phyloP scores from a whole-genome alignment of 2,113 vertebrate species.

The Coreoperca whiteheadi region DNA sequence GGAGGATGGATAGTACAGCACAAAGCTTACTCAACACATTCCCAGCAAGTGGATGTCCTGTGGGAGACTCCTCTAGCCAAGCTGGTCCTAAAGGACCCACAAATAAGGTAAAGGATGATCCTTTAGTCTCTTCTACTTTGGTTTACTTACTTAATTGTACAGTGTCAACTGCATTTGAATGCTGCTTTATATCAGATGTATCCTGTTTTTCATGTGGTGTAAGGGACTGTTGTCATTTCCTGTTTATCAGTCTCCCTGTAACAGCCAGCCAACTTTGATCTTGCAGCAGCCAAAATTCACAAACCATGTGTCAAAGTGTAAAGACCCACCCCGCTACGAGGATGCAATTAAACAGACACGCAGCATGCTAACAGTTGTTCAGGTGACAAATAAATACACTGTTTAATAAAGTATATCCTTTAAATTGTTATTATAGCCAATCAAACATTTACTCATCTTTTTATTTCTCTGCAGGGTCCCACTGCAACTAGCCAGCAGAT shows the following conservation, averaged over 20 bases:
- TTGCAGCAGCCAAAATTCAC: slow-evolving; percentile 82
- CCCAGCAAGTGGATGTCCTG: slow-evolving; percentile 73
- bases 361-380: slow-evolving; percentile 81
- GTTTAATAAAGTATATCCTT: background rate
- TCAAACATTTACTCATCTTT: background rate
- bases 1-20: slow-evolving; percentile 82
- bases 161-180: slow-evolving; percentile 2
- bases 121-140: background rate
- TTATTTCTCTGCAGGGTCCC: slow-evolving; percentile 82
- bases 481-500: slow-evolving; percentile 94
- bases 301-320: slow-evolving; percentile 84
- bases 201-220: slow-evolving; percentile 14
- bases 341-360: slow-evolving; percentile 97
- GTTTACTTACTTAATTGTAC: background rate
- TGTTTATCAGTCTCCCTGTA: slow-evolving; percentile 79
- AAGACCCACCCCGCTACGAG: slow-evolving; percentile 96
- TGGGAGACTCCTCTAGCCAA: slow-evolving; percentile 72
- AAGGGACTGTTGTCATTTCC: background rate
- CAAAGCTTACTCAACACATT: slow-evolving; percentile 86
- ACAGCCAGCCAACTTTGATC: slow-evolving; percentile 78
- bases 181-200: background rate
- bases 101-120: slow-evolving; percentile 85
- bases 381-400: slow-evolving; percentile 80
- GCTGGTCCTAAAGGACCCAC: slow-evolving; percentile 83
- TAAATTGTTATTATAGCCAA: background rate